phyloP scores from a whole-genome alignment of 2,113 vertebrate species.

The Periophthalmodon schlosseri region DNA sequence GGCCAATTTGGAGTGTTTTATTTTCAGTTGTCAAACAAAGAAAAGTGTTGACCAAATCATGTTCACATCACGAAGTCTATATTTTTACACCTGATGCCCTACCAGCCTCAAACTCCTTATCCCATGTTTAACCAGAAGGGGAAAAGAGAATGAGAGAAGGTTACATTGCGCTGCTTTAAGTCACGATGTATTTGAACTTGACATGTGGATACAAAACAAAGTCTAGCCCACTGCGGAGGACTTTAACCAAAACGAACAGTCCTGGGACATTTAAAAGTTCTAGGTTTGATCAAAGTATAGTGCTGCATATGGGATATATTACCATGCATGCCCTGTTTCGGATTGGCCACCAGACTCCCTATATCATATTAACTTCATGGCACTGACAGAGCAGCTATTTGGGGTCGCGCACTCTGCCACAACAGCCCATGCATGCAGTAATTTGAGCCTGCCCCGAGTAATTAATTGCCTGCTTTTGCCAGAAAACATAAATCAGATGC shows the following conservation, averaged over 20 bases:
- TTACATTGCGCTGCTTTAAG: neutral
- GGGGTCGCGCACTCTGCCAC: conserved; percentile 57
- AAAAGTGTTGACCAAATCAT: too few relatives aligned
- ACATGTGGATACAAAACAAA: neutral
- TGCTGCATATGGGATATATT: conserved; percentile 62
- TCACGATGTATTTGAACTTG: neutral
- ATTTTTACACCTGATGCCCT: too few relatives aligned
- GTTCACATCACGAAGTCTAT: too few relatives aligned
- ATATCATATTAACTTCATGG: conserved; percentile 58
- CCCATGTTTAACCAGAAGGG: too few relatives aligned
- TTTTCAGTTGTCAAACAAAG: too few relatives aligned
- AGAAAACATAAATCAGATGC: conserved; percentile 67
- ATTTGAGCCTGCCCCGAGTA: conserved; percentile 53
- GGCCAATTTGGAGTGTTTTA: too few relatives aligned
- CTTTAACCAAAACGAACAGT: conserved; percentile 26
- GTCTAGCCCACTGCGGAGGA: neutral
- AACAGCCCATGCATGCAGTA: conserved; percentile 60
- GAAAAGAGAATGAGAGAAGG: too few relatives aligned
- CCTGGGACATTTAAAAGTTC: conserved; percentile 31
- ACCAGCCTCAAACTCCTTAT: too few relatives aligned
- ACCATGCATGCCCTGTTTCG: conserved; percentile 46
- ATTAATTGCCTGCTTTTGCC: conserved; percentile 66
- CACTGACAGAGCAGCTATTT: conserved; percentile 66
- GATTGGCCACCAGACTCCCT: conserved; percentile 41
- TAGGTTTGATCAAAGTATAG: conserved; percentile 48